A percentile compares a stretch with the other conserved stretches of the same genome.
These are phyloP conservation scores for Eupithecia insigniata DNA, from an alignment of 2,888 invertebrate species.

Conservation along the genomic window DNA sequence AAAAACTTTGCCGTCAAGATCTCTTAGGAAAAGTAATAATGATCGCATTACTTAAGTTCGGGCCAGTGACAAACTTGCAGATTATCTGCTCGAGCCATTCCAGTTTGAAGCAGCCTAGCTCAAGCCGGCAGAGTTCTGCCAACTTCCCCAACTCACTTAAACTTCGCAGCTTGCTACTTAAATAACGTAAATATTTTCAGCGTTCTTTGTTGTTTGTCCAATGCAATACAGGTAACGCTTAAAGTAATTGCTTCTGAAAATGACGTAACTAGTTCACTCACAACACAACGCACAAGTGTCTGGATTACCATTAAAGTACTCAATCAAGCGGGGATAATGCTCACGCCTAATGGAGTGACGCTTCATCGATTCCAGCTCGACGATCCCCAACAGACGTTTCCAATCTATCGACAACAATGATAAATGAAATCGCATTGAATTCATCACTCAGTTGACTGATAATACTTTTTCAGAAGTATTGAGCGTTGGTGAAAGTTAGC, in stretches of 20 bases:
- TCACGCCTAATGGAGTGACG: slow-evolving; percentile 42
- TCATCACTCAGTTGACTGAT: slow-evolving; percentile 49
- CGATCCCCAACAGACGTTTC: slow-evolving; percentile 44
- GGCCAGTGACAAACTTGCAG: slow-evolving; percentile 69
- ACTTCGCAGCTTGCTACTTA: slow-evolving; percentile 55
- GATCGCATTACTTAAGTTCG: slow-evolving; percentile 68
- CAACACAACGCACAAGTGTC: neutral
- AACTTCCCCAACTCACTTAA: slow-evolving; percentile 64
- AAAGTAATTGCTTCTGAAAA: slow-evolving; percentile 4
- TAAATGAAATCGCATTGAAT: slow-evolving; percentile 52
- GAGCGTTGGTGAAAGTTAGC: slow-evolving; percentile 65
- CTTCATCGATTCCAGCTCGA: slow-evolving; percentile 42
- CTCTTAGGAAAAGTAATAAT: slow-evolving; percentile 62
- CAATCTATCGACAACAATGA: slow-evolving; percentile 44
- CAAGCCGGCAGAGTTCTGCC: slow-evolving; percentile 57
- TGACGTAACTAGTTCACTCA: slow-evolving; percentile 17
- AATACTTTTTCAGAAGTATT: slow-evolving; percentile 52
- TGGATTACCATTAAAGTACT: slow-evolving; percentile 35
- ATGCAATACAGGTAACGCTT: slow-evolving; percentile 2
- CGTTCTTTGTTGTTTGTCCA: slow-evolving; percentile 42
- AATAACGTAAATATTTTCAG: slow-evolving; percentile 48
- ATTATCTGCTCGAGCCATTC: slow-evolving; percentile 74
- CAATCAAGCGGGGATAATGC: slow-evolving; percentile 43
- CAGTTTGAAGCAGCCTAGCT: slow-evolving; percentile 70
- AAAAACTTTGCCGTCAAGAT: slow-evolving; percentile 49